A percentile compares a stretch with the other conserved stretches of the same genome.
Evolutionary conservation across 1,140 invertebrate genomes (phyloP).

Genomic region (Tribolium madens): DNA sequence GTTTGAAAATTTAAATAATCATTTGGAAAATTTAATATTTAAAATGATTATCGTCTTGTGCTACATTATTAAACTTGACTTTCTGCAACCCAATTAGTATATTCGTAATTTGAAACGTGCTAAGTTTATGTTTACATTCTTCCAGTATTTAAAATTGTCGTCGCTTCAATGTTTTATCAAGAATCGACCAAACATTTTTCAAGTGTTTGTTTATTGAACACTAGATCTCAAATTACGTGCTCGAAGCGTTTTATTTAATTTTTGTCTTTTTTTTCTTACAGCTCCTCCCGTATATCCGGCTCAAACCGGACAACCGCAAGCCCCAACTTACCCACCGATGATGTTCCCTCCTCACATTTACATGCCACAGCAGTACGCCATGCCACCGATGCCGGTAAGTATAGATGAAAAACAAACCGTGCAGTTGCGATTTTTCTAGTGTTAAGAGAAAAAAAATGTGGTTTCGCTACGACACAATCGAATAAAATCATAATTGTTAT

Average conservation of each 20-base stretch:
- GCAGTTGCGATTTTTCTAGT: background rate
- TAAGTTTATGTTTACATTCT: too few species aligned
- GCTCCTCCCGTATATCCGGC: conserved; percentile 63
- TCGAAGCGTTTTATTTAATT: background rate
- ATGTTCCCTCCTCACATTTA: conserved; percentile 64
- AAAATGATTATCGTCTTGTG: too few species aligned
- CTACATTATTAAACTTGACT: too few species aligned
- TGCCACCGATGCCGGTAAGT: conserved; percentile 64
- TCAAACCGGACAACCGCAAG: conserved; percentile 62
- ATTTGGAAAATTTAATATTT: too few species aligned
- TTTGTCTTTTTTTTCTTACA: conserved; percentile 47
- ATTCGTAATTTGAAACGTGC: too few species aligned
- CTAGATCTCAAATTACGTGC: background rate
- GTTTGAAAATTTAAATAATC: too few species aligned
- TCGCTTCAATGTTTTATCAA: too few species aligned
- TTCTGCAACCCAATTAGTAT: too few species aligned
- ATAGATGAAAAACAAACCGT: background rate
- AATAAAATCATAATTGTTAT: conserved; percentile 40
- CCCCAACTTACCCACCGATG: conserved; percentile 61
- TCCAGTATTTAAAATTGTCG: too few species aligned
- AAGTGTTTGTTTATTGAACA: too few species aligned
- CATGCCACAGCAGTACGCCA: conserved; percentile 64
- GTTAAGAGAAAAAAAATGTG: background rate
- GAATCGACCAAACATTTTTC: too few species aligned
- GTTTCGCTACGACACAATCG: conserved; percentile 27